Conservation (phyloP, 2,888 invertebrate species). For the Sarcophaga rosellei region DNA sequence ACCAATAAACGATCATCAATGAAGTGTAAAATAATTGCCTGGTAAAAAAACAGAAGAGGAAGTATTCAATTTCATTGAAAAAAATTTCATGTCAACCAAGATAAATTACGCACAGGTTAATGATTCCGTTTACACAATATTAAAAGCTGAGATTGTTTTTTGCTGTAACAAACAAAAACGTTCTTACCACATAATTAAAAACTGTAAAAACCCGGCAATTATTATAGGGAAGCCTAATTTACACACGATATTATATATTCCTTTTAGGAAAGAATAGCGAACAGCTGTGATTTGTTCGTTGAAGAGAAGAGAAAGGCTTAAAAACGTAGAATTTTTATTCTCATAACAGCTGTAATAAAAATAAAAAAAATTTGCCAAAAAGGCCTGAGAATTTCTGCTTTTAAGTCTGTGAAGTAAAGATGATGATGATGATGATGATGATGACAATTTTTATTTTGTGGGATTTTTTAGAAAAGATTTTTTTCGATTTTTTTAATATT, state of each 20-base stretch:
- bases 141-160: slow-evolving; percentile 38
- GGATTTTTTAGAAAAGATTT: slow-evolving; percentile 45
- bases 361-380: slow-evolving; percentile 13
- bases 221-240: slow-evolving; percentile 30
- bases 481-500: slow-evolving; percentile 30
- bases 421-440: not conserved
- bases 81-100: slow-evolving; percentile 32
- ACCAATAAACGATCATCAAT: slow-evolving; percentile 33
- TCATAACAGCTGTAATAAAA: slow-evolving; percentile 57
- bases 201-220: slow-evolving; percentile 55
- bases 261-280: not conserved
- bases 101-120: slow-evolving; percentile 48
- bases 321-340: slow-evolving; percentile 21
- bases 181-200: slow-evolving; percentile 57
- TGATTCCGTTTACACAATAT: not conserved
- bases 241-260: slow-evolving; percentile 16
- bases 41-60: slow-evolving; percentile 42
- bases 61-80: slow-evolving; percentile 60
- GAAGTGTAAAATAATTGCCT: slow-evolving; percentile 58
- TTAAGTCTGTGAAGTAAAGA: not conserved
- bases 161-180: not conserved
- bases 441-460: slow-evolving; percentile 44
- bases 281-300: slow-evolving; percentile 60
- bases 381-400: slow-evolving; percentile 57
- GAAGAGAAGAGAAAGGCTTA: slow-evolving; percentile 29